These are phyloP conservation scores for Nothura maculosa DNA, from an alignment of 2,797 vertebrate genomes.

Conservation along the genomic window DNA sequence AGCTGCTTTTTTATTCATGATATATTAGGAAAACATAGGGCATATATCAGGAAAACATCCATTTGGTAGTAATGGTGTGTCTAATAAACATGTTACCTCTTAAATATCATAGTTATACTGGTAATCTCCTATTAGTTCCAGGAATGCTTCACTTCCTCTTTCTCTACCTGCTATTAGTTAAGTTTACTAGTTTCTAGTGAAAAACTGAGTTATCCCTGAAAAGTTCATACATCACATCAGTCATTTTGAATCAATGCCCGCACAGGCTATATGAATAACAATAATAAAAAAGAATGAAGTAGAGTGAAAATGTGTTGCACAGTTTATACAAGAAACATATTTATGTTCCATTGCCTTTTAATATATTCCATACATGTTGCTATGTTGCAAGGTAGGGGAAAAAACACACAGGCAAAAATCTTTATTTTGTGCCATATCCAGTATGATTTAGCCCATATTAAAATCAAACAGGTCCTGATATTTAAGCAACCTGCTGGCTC, in stretches of 20 bases:
- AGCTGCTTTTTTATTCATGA: slow-evolving; percentile 44
- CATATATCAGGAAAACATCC: neutral
- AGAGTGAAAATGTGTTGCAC: neutral
- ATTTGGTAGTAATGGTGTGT: neutral
- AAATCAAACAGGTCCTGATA: neutral
- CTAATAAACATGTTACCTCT: slow-evolving; percentile 13
- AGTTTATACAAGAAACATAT: neutral
- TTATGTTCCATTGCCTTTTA: neutral
- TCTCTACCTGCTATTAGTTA: neutral
- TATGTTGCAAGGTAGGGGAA: neutral
- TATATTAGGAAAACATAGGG: too few species aligned
- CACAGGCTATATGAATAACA: neutral
- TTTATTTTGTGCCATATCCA: neutral
- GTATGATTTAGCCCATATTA: neutral
- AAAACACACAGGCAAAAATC: neutral
- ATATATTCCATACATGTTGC: neutral
- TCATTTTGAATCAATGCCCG: neutral
- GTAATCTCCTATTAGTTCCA: slow-evolving; percentile 14
- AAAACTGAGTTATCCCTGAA: neutral
- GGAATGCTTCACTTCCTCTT: neutral
- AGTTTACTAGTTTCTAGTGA: neutral
- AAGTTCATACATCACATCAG: neutral
- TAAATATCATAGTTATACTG: neutral
- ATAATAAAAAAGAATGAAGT: neutral
- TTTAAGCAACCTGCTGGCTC: neutral